Base-by-base conservation (phyloP, 2,113 vertebrate genomes). In the Chaenocephalus aceratus region DNA sequence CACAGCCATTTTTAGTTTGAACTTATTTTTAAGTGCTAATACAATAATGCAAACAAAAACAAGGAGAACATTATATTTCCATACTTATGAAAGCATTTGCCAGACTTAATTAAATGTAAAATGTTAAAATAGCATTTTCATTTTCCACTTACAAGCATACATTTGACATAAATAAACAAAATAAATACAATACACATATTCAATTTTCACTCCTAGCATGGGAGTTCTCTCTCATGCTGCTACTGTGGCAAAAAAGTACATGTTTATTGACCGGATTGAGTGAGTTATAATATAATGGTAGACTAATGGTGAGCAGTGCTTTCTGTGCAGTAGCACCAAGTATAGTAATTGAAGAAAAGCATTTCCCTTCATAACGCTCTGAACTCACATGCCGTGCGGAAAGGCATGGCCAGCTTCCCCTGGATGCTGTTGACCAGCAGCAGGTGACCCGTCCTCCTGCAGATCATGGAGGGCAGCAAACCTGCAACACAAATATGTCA, bases 381-480 rank as follows among this genome's bases (percentile, higher is more conserved):
- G 15, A 51, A 97, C 97, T 97, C 91, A 99, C 98, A 99, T 15
- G 96, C 95, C 16, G 97, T 94, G 23, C 97, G 96, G 70, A 99
- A 98, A 0, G 98, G 97, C 8, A 99, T 91, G 1, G 97, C 95
- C 13, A 99, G 88, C 79, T 96, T 98, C 18, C 97, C 98, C 62
- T 99, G 97, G 89, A 99, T 97, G 86, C 95, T 98, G 79, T 96
- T 99, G 60, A 99, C 93, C 21, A 99, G 81, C 49, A 99, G 88
- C 44, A 99, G 95, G 67, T 99, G 98, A 12, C 97, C 98, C 0
- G 95, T 94, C 82, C 96, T 96, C 79, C 97, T 95, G 45, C 97
- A 97, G 66, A 98, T 96, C 97, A 99, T 97, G 63, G 95, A 96
- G 23, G 97, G 96, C 63, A 99, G 96, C 82, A 99, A 92, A 6